Evolutionary conservation across 2,797 vertebrate genomes (phyloP), one percentile per base, ranked within the genome.

Genomic region (Leptodactylus fallax): DNA sequence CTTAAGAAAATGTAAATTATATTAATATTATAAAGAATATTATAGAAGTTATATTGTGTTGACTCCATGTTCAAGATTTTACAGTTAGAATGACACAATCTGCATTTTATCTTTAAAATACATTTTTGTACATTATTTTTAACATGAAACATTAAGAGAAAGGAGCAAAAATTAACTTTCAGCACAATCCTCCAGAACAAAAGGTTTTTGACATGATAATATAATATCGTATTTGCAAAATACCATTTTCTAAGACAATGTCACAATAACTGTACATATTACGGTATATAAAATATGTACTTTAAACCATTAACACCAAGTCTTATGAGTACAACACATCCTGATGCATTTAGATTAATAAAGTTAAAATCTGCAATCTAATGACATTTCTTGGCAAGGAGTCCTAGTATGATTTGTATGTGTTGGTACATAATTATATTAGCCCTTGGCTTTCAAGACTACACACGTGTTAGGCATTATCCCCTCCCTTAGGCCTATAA

Each of bases 401-500:
- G 16, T 79, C 65, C 51, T 49, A 36, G 25, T 84, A 79, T 88
- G 60, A 84, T 84, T 88, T 84, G 81, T 88, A 88, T 88, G 87
- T 88, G 87, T 88, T 88, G 81, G 81, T 84, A 72, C 74, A 84
- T 88, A 84, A 88, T 88, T 88, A 88, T 79, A 84, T 88, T 88
- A 88, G 87, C 81, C 61, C 56, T 84, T 88, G 81, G 87, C 81
- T 88, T 84, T 84, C 76, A 84, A 77, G 47, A 67, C 69, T 67
- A 84, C 78, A 84, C 87, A 88, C 76, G 63, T 88, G 87, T 88
- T 84, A 67, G 74, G 87, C 76, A 88, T 88, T 84, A 88, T 88
- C 61, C 53, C 74, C 82, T 84, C 87, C 81, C 87, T 47, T 69
- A 83, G 74, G 87, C 81, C 61, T 84, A 84, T 71, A 79, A 88